Evolutionary conservation across 2,888 invertebrate genomes (phyloP), one percentile per base, ranked within the genome.

Genomic region (Hirudinaria manillensis): DNA sequence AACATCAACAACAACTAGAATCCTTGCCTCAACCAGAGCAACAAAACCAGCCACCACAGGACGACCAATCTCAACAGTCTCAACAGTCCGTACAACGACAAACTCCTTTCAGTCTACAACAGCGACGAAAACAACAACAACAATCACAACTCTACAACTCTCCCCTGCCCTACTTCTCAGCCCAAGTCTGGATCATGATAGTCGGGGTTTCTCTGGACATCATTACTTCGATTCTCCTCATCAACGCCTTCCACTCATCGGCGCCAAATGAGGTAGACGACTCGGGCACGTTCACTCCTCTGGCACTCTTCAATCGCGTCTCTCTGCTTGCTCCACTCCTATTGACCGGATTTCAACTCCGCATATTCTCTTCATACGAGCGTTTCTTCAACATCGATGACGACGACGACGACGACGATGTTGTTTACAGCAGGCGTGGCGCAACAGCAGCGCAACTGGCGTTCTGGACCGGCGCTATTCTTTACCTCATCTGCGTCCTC

Each of bases 291-390:
- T 68, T 68, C n/a, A 36, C 68, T 68, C n/a, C 34, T 24, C 36
- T 68, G 1, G n/a, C 29, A 68, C 36, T 68, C 2, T n/a, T 68
- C 68, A 68, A 36, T 32, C 34, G n/a, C 36, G 32, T 68, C 36
- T 34, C 68, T 7, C 13, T n/a, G n/a, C 7, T 61, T 19, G 24
- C 29, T 27, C 61, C 61, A 29, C 29, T 61, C 7, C n/a, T 61
- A n/a, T 29, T 61, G 61, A 61, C 61, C 24, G 29, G 61, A 61
- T 21, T 61, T 7, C 61, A 61, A 29, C 24, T 61, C 24, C 24
- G n/a, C 21, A 61, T 61, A 2, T 6, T 16, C 45, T 10, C 45
- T 45, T 45, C 45, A 7, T 45, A 45, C 45, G 45, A 1, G 1
- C 16, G 45, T 45, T 45, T 16, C 13, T 45, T 45, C 45, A 45